Base-by-base conservation (phyloP, 2,113 vertebrate species). In the Sardina pilchardus region DNA sequence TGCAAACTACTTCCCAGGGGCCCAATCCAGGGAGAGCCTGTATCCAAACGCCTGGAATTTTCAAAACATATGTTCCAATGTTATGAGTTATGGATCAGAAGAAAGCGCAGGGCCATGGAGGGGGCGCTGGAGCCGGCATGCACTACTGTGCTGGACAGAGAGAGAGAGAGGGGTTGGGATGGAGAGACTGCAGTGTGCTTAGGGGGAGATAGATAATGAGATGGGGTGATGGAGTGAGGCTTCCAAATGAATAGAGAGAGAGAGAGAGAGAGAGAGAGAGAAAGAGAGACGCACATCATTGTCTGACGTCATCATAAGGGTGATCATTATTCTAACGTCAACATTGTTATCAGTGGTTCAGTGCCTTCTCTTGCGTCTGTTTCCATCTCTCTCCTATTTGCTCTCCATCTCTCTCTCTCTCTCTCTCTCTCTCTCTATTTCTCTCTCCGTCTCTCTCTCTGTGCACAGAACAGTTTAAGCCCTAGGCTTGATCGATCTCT, bases 231-330 rank as follows among this genome's bases (percentile, higher is more conserved):
- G 21, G 53, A 59, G 19, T 8, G 45, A 47, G 45, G 45, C 9
- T 24, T 2, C 3, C 53, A 24, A 19, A 59, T 59, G 19, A 19
- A 59, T 59, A 24, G 50, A 53, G 17, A 4, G 50, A 53, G 17
- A 19, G 50, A 56, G 19, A 19, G 50, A 56, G 19, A 19, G n/a
- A 63, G 59, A 26, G 26, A n/a, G 59, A 56, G 26, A 10, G 63
- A 67, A 24, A 26, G 56, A 63, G 6, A n/a, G 21, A 24, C 2
- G 6, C 1, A 30, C n/a, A 26, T 30, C 10, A 8, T 67, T 4
- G 53, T 67, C 26, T 67, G 63, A 67, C 63, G 26, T 67, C 26
- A 67, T 67, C 63, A 67, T 67, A 67, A 67, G 56, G 56, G 56
- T 26, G 63, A 67, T 67, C 63, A 12, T 67, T 30, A 67, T 67